Evolutionary conservation across 1,140 invertebrate species (phyloP), one percentile per base, ranked within the genome.

Genomic region (Micrasema longulum): DNA sequence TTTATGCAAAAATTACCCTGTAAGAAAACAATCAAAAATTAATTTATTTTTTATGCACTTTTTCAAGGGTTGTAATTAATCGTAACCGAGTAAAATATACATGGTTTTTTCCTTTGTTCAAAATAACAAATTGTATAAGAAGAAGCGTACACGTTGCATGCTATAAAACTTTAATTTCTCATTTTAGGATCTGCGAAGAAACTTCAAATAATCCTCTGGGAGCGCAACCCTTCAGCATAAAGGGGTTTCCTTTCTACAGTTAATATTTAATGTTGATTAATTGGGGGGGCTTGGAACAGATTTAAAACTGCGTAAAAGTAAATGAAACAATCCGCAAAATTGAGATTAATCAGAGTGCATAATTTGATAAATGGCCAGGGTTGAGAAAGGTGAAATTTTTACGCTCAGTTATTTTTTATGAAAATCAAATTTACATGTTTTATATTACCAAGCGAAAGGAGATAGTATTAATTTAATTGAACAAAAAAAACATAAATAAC

Each of bases 241-340:
- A 53, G 53, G 65, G 48, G 65, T 53, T 68, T 11, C 22, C n/a
- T 7, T 22, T n/a, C 11, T 66, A 52, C 45, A 62, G 67, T 72
- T 67, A 63, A 71, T 64, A 69, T 74, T 71, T 71, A 71, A 74
- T 68, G 67, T 74, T 74, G 73, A 74, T 74, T 74, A 74, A 74
- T 74, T 43, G 73, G 63, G 41, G n/a, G 31, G 63, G 69, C 36
- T 41, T 18, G 26, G 36, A 26, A 35, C 45, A 31, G 65, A 31
- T 41, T 36, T 66, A 50, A 45, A 68, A 43, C 22, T 16, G 43
- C 60, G 63, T 38, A 55, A 60, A 31, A 38, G 55, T 41, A 38
- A 38, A 38, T 16, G 14, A 38, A 60, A 60, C 55, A 60, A 60
- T n/a, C 55, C 55, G 16, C 55, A 14, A 35, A 60, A 31, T 36